Evolutionary conservation across 2,113 vertebrate genomes (phyloP).

Genomic region (Shinisaurus crocodilurus): DNA sequence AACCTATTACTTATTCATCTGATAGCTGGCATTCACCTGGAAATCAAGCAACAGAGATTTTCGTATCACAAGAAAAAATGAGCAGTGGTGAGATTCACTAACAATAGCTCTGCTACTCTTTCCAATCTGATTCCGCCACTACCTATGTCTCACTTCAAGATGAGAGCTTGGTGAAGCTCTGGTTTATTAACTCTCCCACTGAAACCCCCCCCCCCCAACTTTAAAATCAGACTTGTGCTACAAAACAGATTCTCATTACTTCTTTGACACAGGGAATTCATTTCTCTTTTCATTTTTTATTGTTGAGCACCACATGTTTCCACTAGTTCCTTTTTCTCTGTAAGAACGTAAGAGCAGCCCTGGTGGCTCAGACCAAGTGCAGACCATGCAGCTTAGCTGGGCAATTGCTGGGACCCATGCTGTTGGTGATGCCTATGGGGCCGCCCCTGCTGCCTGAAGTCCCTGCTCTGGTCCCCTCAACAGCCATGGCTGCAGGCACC

Average conservation of each 20-base stretch:
- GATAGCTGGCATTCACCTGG: not conserved
- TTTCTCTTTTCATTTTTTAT: not conserved
- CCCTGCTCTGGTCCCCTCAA: no score
- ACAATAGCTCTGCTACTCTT: not conserved
- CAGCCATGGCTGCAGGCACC: no score
- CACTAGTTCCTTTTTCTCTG: not conserved
- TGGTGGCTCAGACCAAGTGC: no score
- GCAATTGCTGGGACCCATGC: no score
- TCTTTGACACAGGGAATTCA: not conserved
- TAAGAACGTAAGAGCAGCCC: not conserved
- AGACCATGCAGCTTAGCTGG: not conserved
- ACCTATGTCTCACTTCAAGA: not conserved
- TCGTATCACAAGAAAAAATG: not conserved
- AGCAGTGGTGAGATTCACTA: not conserved
- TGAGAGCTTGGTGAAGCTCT: not conserved
- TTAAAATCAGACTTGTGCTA: not conserved
- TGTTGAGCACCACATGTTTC: not conserved
- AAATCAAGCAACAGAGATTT: not conserved
- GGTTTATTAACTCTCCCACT: not conserved
- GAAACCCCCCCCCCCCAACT: not conserved
- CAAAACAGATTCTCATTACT: not conserved
- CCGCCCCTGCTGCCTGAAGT: no score
- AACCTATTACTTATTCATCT: not conserved
- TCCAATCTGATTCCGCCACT: not conserved
- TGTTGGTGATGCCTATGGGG: no score